phyloP scores from a whole-genome alignment of 2,888 invertebrate genomes.

The Aelia acuminata region DNA sequence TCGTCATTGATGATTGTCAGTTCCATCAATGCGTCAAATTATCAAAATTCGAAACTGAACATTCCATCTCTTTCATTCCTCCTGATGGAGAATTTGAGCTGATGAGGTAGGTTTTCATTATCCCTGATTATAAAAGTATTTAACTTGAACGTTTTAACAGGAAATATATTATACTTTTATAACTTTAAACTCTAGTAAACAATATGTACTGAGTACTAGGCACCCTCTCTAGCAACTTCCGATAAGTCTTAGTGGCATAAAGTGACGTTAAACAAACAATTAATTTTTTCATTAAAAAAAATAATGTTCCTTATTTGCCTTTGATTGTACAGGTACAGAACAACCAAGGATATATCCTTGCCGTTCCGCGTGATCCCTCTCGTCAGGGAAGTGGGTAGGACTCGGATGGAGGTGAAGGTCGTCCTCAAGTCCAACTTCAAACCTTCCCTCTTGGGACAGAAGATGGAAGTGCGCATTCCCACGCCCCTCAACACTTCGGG shows the following conservation, averaged over 20 bases:
- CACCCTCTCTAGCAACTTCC: too few relatives aligned
- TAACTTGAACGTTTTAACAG: too few relatives aligned
- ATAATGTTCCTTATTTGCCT: too few relatives aligned
- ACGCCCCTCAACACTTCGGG: constrained; percentile 99
- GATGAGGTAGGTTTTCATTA: constrained; percentile 82
- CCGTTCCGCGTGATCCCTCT: constrained; percentile 99
- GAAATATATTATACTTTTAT: too few relatives aligned
- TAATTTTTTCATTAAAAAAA: too few relatives aligned
- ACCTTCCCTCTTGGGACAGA: constrained; percentile 96
- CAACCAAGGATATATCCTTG: constrained; percentile 99
- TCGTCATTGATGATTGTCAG: constrained; percentile 99
- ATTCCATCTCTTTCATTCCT: constrained; percentile 99
- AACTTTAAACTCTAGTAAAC: too few relatives aligned
- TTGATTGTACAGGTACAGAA: constrained; percentile 85
- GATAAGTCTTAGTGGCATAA: too few relatives aligned
- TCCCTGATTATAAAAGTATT: too few relatives aligned
- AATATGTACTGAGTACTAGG: too few relatives aligned
- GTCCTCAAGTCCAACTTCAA: constrained; percentile 99
- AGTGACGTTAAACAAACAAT: too few relatives aligned
- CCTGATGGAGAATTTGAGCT: constrained; percentile 99
- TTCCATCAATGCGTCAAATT: constrained; percentile 99
- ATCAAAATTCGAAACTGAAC: constrained; percentile 99
- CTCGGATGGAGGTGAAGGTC: constrained; percentile 99
- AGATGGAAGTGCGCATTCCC: constrained; percentile 99
- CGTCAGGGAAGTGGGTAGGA: constrained; percentile 97